These are phyloP conservation scores for Petroica traversi DNA, from an alignment of 2,113 vertebrate genomes.

Conservation along the genomic window DNA sequence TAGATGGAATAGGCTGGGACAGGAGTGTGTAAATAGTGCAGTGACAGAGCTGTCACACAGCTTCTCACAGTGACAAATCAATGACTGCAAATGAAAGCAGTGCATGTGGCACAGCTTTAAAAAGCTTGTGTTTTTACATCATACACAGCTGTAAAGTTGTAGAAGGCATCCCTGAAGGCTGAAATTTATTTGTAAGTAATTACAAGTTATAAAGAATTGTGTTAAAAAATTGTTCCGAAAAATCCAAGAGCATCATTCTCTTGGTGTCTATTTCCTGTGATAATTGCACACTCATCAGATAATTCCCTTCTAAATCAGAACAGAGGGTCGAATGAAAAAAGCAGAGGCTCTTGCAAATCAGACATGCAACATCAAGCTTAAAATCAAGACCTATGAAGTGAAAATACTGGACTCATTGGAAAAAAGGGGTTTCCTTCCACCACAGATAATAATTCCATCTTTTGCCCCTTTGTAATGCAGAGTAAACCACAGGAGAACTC, in stretches of 20 bases:
- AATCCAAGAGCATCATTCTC: background rate
- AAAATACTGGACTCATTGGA: background rate
- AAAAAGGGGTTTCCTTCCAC: background rate
- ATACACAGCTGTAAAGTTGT: too few relatives aligned
- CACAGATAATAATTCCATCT: background rate
- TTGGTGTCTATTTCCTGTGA: background rate
- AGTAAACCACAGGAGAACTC: background rate
- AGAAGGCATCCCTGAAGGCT: background rate
- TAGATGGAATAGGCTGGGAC: too few relatives aligned
- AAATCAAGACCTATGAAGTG: background rate
- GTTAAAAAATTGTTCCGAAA: background rate
- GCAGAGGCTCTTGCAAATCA: background rate
- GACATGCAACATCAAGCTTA: background rate
- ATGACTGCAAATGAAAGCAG: too few relatives aligned
- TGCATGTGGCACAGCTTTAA: too few relatives aligned
- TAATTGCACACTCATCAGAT: background rate
- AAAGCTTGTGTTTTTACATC: too few relatives aligned
- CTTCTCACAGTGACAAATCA: too few relatives aligned
- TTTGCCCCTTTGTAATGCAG: background rate
- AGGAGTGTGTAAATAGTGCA: too few relatives aligned
- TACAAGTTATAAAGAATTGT: background rate
- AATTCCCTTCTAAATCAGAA: background rate
- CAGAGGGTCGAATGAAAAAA: background rate
- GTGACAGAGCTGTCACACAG: too few relatives aligned
- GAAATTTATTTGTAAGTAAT: background rate